Base-by-base conservation (phyloP, 2,797 vertebrate genomes). In the Poecilia wingei region DNA sequence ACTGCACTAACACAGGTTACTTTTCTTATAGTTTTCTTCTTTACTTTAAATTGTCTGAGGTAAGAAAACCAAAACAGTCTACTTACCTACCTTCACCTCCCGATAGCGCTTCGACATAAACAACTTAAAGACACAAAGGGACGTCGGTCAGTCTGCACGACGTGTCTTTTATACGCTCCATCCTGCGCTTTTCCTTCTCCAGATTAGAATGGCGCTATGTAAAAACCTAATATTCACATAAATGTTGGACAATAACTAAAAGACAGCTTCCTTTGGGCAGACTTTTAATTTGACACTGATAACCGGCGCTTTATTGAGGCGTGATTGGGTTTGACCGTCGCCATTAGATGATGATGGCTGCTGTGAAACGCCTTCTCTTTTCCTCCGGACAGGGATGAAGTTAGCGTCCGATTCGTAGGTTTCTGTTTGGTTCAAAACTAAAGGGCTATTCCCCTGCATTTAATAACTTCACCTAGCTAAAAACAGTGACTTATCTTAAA, bases 281-380 rank as follows among this genome's bases (percentile, higher is more conserved):
- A 89, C 89, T 93, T 93, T 94, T 93, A 94, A 92, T 94, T 94
- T 93, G 92, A 93, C 89, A 94, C 85, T 74, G 78, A 87, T 41
- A 72, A 45, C 41, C 47, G 93, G 16, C 93, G 91, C 88, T 2
- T 10, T 0, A 18, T 75, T 31, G 39, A 25, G 0, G 66, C 92
- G 91, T 93, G 86, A 90, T 10, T 10, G 1, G 3, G 69, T 5
- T 10, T 0, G 1, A n/a, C 20, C 3, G 86, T 84, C 89, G 86
- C 88, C 1, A 10, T 1, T 25, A 79, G 83, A 91, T 93, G 93
- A 89, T 51, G 9, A 16, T 4, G 1, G 25, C 33, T 3, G 25
- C 45, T 25, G 36, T 25, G 66, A 43, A 25, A 43, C 66, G 39
- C 68, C 68, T 43, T 39, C 64, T 18, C 20, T 31, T 68, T 31